phyloP scores from a whole-genome alignment of 2,113 vertebrate species.

The Ovis aries region ARS-UI_Ramb_v3.0 NC_056074.1:33113001-33113500 shows the following conservation, averaged over 20 bases:
- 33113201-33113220: neutral
- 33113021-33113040: neutral
- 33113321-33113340: neutral
- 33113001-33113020: neutral
- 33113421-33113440: neutral
- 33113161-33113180: neutral
- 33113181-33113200: neutral
- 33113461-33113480: neutral
- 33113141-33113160: neutral
- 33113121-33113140: neutral
- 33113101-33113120: neutral
- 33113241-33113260: neutral
- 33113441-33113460: neutral
- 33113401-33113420: neutral
- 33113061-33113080: neutral
- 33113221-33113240: neutral
- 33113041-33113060: neutral
- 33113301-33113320: neutral
- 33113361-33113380: neutral
- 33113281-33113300: neutral
- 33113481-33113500: constrained; percentile 17
- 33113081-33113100: neutral
- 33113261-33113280: neutral
- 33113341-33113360: neutral
- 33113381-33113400: neutral